Percentiles rank a stretch among this genome's conserved stretches.
Evolutionary conservation across 2,113 vertebrate species (phyloP).

Genomic region (Amazona vittata): DNA sequence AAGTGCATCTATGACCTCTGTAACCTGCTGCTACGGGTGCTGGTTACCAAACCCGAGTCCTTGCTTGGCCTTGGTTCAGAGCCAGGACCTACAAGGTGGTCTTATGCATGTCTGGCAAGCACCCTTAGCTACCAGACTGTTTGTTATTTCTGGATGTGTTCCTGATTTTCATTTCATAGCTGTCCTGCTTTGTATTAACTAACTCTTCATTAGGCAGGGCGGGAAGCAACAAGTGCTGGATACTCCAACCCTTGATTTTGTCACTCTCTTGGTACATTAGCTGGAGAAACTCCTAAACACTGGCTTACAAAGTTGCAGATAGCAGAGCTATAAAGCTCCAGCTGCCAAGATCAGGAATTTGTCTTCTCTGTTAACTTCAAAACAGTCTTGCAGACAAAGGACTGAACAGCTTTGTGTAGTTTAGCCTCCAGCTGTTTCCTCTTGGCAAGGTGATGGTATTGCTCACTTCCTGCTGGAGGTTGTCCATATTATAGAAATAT

Average conservation of each 20-base stretch:
- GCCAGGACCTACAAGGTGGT: conserved; percentile 62
- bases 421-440: conserved; percentile 58
- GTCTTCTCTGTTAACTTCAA: conserved; percentile 47
- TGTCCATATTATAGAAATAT: background rate
- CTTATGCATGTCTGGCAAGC: conserved; percentile 42
- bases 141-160: conserved; percentile 62
- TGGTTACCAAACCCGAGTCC: conserved; percentile 31
- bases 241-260: background rate
- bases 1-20: conserved; percentile 13
- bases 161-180: conserved; percentile 49
- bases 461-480: conserved; percentile 25
- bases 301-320: background rate
- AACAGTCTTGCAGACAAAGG: conserved; percentile 31
- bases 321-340: conserved; percentile 13
- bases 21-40: conserved; percentile 9
- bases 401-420: conserved; percentile 32
- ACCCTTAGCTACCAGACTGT: conserved; percentile 62
- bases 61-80: conserved; percentile 49
- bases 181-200: conserved; percentile 62
- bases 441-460: background rate
- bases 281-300: conserved; percentile 21
- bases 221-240: background rate
- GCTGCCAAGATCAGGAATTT: conserved; percentile 41
- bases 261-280: conserved; percentile 28
- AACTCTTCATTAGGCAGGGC: conserved; percentile 6